Percentiles rank a stretch among this genome's conserved stretches.
phyloP scores from a whole-genome alignment of 1,140 invertebrate genomes.

The Bombus superbus region DNA sequence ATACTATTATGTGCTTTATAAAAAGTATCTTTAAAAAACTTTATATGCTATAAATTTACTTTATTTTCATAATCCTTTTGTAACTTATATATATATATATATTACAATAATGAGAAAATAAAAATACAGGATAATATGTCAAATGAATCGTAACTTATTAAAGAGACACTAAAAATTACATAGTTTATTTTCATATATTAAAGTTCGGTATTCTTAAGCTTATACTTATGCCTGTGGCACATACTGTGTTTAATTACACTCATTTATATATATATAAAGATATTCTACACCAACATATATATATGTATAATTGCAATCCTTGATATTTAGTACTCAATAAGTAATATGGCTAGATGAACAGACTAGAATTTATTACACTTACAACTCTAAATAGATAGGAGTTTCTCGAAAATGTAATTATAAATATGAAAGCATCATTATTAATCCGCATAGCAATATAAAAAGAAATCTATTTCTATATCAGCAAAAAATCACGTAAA shows the following conservation, averaged over 20 bases:
- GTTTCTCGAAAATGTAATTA: background rate
- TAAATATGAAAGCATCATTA: conserved; percentile 3
- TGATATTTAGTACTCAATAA: conserved; percentile 54
- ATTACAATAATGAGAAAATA: conserved; percentile 40
- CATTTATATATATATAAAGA: conserved; percentile 59
- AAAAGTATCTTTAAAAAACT: conserved; percentile 33
- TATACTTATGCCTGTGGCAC: conserved; percentile 49
- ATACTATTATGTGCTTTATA: conserved; percentile 41
- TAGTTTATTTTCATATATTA: conserved; percentile 24
- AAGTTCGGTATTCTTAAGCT: conserved; percentile 22
- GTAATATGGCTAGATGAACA: conserved; percentile 68
- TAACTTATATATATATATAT: conserved; percentile 13
- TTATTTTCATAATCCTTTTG: conserved; percentile 47
- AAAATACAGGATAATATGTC: conserved; percentile 19
- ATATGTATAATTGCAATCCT: conserved; percentile 51
- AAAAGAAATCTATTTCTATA: background rate
- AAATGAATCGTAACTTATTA: conserved; percentile 9
- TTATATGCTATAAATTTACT: conserved; percentile 38
- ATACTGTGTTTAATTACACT: conserved; percentile 47
- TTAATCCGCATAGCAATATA: background rate
- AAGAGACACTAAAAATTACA: conserved; percentile 2
- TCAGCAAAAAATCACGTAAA: background rate
- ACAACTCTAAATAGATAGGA: conserved; percentile 17
- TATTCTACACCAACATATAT: conserved; percentile 53
- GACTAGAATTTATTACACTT: conserved; percentile 70